Evolutionary conservation across 2,888 invertebrate genomes (phyloP).

Genomic region (Melolontha melolontha): DNA sequence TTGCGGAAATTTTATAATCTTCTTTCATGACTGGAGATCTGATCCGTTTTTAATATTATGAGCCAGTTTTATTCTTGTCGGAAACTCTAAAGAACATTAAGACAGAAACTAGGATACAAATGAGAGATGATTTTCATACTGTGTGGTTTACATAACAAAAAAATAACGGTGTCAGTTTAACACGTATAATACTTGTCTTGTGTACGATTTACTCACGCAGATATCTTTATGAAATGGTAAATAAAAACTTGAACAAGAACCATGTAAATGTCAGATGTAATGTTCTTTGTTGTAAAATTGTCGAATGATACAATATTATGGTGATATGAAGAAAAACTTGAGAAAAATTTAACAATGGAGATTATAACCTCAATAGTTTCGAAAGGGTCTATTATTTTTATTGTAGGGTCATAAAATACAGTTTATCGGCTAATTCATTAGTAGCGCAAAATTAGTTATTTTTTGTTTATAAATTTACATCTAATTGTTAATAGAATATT

Average conservation of each 20-base stretch:
- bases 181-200: neutral
- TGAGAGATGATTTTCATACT: slow-evolving; percentile 18
- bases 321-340: too few relatives aligned
- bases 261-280: neutral
- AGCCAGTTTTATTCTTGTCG: slow-evolving; percentile 19
- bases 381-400: too few relatives aligned
- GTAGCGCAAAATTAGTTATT: too few relatives aligned
- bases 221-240: slow-evolving; percentile 22
- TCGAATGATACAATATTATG: too few relatives aligned
- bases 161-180: slow-evolving; percentile 31
- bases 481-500: too few relatives aligned
- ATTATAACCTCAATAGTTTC: too few relatives aligned
- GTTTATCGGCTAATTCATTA: too few relatives aligned
- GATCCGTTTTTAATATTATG: slow-evolving; percentile 33
- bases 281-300: too few relatives aligned
- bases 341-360: too few relatives aligned
- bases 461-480: too few relatives aligned
- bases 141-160: slow-evolving; percentile 27
- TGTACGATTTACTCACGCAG: slow-evolving; percentile 25
- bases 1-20: slow-evolving; percentile 34
- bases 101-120: slow-evolving; percentile 24
- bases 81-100: slow-evolving; percentile 13
- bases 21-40: slow-evolving; percentile 15
- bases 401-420: too few relatives aligned
- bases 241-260: neutral